Conservation (phyloP, 1,140 invertebrate genomes). For the Trinorchestia longiramus region DNA sequence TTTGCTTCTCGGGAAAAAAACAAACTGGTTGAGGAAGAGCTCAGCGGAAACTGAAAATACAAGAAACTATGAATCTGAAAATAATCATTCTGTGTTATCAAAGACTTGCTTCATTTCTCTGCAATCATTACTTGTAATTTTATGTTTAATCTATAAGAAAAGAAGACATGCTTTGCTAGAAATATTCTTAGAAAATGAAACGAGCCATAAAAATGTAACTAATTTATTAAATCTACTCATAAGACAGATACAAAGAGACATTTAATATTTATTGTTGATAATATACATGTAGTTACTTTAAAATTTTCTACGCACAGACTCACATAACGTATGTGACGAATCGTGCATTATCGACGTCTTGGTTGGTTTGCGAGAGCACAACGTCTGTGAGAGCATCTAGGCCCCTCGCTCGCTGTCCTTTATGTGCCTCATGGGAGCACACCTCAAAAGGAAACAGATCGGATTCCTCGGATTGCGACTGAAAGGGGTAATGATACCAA, state of each 20-base stretch:
- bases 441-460: slow-evolving; percentile 55
- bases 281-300: neutral
- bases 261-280: neutral
- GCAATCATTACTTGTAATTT: neutral
- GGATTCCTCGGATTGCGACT: slow-evolving; percentile 51
- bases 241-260: neutral
- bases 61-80: neutral
- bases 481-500: slow-evolving; percentile 54
- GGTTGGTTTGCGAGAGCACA: neutral
- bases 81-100: neutral
- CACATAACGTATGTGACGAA: neutral
- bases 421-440: slow-evolving; percentile 30
- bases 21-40: no score
- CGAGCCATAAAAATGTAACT: neutral
- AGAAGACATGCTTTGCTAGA: neutral
- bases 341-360: neutral
- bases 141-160: neutral
- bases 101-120: neutral
- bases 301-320: neutral
- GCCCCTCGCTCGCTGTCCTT: slow-evolving; percentile 11
- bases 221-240: neutral
- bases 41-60: neutral
- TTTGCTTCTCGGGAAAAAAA: neutral
- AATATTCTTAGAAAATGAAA: neutral
- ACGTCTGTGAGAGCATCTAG: neutral